Percentiles rank a stretch among this genome's conserved stretches.
Evolutionary conservation across 2,797 vertebrate species (phyloP).

Genomic region (Urocyon cinereoargenteus): DNA sequence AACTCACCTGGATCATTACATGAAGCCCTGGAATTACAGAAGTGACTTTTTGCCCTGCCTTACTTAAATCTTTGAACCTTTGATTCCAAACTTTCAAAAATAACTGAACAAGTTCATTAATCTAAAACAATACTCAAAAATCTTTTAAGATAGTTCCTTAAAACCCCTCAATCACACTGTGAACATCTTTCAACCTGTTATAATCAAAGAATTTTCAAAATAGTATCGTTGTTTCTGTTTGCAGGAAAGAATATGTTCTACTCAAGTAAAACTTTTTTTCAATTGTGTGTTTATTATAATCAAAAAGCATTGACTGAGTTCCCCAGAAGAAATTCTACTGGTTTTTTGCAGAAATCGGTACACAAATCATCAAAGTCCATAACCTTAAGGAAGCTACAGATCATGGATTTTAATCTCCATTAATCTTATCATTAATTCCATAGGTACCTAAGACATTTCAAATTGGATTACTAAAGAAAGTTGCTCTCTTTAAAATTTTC

Average conservation of each 20-base stretch:
- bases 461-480: constrained; percentile 63
- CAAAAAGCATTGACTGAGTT: constrained; percentile 90
- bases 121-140: constrained; percentile 68
- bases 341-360: constrained; percentile 69
- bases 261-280: constrained; percentile 81
- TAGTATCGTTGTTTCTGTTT: constrained; percentile 89
- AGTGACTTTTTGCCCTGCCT: constrained; percentile 16
- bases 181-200: constrained; percentile 77
- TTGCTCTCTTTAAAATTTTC: constrained; percentile 30
- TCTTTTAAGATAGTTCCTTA: constrained; percentile 21
- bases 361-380: constrained; percentile 14
- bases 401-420: constrained; percentile 48
- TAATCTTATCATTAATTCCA: constrained; percentile 50
- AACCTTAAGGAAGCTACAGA: constrained; percentile 59
- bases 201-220: constrained; percentile 64
- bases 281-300: constrained; percentile 90
- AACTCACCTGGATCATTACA: constrained; percentile 45
- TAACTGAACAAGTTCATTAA: constrained; percentile 58
- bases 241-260: constrained; percentile 90
- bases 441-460: constrained; percentile 40
- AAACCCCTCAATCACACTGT: constrained; percentile 53
- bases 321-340: constrained; percentile 77
- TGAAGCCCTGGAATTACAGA: neutral
- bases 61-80: constrained; percentile 51
- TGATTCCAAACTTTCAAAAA: constrained; percentile 56